phyloP scores from a whole-genome alignment of 2,113 vertebrate species.

The Hymenochirus boettgeri region DNA sequence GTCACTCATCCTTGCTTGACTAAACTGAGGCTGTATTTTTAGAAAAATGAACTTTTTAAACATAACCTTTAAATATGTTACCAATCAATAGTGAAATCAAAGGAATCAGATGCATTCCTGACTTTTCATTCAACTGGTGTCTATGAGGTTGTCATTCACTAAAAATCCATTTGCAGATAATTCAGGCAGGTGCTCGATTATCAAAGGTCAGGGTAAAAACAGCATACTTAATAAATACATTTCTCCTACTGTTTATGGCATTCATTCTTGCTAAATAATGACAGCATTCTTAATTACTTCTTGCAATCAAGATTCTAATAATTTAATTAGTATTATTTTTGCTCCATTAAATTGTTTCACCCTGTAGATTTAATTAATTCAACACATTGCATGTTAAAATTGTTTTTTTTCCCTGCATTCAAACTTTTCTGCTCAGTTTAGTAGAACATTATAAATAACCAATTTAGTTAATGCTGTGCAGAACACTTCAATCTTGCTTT shows the following conservation, averaged over 20 bases:
- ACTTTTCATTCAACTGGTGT: constrained; percentile 33
- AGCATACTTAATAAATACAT: constrained; percentile 55
- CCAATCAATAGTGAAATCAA: constrained; percentile 45
- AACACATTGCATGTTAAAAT: constrained; percentile 44
- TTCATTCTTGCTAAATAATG: constrained; percentile 55
- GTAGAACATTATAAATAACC: constrained; percentile 38
- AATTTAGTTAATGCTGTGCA: constrained; percentile 28
- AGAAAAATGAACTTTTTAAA: constrained; percentile 31
- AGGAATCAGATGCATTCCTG: constrained; percentile 8
- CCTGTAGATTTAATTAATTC: constrained; percentile 51
- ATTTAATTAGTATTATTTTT: constrained; percentile 64
- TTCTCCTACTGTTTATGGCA: constrained; percentile 50
- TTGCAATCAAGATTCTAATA: constrained; percentile 59
- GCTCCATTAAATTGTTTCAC: constrained; percentile 58
- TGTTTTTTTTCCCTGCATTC: constrained; percentile 26
- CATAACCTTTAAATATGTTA: constrained; percentile 48
- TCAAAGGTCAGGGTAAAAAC: constrained; percentile 63
- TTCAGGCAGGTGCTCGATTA: constrained; percentile 51
- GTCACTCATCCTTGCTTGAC: constrained; percentile 8
- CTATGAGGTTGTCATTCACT: constrained; percentile 45
- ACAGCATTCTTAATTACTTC: constrained; percentile 58
- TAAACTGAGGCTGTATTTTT: constrained; percentile 42
- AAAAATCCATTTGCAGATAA: constrained; percentile 48
- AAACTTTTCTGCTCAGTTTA: constrained; percentile 25
- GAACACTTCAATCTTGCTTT: constrained; percentile 3